Base-by-base conservation (phyloP, 2,113 vertebrate species). In the Speoplatyrhinus poulsoni region DNA sequence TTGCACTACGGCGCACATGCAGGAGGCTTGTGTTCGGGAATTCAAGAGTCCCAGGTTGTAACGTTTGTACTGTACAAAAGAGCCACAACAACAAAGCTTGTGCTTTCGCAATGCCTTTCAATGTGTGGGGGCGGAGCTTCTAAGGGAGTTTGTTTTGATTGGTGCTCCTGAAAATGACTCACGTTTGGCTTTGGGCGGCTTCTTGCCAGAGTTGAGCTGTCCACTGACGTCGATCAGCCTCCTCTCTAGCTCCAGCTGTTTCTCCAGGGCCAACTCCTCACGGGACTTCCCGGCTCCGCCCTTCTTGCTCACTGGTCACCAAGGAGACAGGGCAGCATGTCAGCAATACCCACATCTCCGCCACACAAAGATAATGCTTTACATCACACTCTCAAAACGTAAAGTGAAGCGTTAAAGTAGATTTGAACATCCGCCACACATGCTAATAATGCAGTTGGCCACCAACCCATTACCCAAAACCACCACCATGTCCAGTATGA, bases 141-240 rank as follows among this genome's bases (percentile, higher is more conserved):
- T 26, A 12, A 49, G 48, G 48, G 48, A 3, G 48, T 49, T 49
- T 2, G 26, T 26, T 26, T 26, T 26, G 11, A 26, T 26, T 26
- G 26, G 26, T 26, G 26, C 26, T 26, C 26, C 26, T 26, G 26
- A 26, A 26, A 2, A 46, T 0, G 13, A 70, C 93, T 89, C 73
- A 98, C 96, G 90, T 89, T 98, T 98, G 82, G 73, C 85, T 82
- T 98, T 98, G 0, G 90, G 83, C 3, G 95, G 95, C 69, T 98
- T 98, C 89, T 97, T 97, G 63, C 92, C 87, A 0, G 95, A 96
- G 84, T 97, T 97, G 15, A 98, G 95, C 75, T 98, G 96, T 0
- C 96, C 96, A 0, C 96, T 96, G 76, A 98, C 96, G 0, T 98
- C 96, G 68, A 96, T 95, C 74, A 98, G 85, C 59, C 96, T 81